A percentile compares a stretch with the other conserved stretches of the same genome.
Conservation (phyloP, 2,113 vertebrate genomes). For the Microcebus griseorufus region DNA sequence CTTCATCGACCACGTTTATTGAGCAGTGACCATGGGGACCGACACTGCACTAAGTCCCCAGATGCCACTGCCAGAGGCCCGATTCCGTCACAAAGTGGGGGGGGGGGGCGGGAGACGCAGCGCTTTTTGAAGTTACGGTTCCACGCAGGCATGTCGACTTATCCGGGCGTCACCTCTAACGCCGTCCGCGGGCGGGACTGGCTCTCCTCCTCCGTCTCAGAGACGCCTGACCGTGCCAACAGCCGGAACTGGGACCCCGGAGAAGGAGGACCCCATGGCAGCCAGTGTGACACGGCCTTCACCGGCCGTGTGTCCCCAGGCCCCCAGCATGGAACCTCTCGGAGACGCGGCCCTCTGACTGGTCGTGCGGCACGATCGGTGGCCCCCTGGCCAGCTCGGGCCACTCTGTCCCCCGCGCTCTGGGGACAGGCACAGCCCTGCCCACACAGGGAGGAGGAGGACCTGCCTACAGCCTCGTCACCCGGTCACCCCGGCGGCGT, state of each 20-base stretch:
- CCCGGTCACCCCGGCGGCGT: background rate
- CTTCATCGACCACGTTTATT: constrained; percentile 43
- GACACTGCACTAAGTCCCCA: background rate
- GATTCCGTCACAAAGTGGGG: background rate
- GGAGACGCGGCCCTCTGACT: background rate
- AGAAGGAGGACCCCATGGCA: background rate
- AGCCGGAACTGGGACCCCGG: background rate
- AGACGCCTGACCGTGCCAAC: background rate
- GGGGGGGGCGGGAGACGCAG: background rate
- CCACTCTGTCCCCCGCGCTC: background rate
- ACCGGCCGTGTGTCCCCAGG: background rate
- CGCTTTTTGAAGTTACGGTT: background rate
- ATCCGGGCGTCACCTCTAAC: background rate
- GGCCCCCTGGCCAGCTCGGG: accelerated
- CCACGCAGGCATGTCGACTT: background rate
- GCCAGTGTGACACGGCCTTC: background rate
- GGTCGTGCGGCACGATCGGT: background rate
- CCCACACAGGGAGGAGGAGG: background rate
- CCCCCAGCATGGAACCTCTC: too few species aligned
- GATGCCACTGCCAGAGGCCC: background rate
- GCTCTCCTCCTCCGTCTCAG: background rate
- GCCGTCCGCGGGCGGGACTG: background rate
- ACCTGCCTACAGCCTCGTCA: background rate
- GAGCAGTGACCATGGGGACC: background rate
- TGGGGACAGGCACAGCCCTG: background rate